A percentile compares a stretch with the other conserved stretches of the same genome.
phyloP scores from a whole-genome alignment of 1,140 invertebrate genomes.

The Brachionus asplanchnoidis region DNA sequence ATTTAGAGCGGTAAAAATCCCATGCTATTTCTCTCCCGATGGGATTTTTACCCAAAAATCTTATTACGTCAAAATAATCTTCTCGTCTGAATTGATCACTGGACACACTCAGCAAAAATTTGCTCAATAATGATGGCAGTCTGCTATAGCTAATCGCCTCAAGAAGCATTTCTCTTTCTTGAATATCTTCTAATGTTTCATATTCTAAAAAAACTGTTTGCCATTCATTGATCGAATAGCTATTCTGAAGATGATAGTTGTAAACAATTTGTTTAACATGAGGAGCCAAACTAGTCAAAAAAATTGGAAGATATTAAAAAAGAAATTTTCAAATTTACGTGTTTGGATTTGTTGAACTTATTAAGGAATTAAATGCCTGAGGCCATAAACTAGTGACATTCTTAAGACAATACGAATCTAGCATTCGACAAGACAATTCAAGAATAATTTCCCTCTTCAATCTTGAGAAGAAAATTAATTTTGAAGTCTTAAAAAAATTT shows the following conservation, averaged over 20 bases:
- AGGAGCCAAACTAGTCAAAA: background rate
- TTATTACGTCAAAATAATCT: slow-evolving; percentile 5
- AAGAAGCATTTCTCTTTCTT: slow-evolving; percentile 24
- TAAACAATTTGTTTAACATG: slow-evolving; percentile 36
- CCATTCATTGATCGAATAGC: slow-evolving; percentile 22
- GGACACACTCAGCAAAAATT: background rate
- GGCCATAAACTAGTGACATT: slow-evolving; percentile 20
- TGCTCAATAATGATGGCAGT: background rate
- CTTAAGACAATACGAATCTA: background rate
- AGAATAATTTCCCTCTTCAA: slow-evolving; percentile 35
- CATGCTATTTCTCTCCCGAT: slow-evolving; percentile 27
- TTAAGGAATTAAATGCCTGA: background rate
- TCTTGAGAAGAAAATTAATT: background rate
- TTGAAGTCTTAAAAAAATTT: background rate
- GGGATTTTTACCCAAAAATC: background rate
- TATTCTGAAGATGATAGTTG: slow-evolving; percentile 30
- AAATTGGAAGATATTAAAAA: background rate
- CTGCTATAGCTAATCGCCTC: slow-evolving; percentile 24
- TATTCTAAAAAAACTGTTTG: background rate
- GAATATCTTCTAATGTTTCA: slow-evolving; percentile 13
- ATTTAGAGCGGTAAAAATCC: slow-evolving; percentile 22
- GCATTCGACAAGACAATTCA: slow-evolving; percentile 26
- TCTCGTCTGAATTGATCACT: background rate
- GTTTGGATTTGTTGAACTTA: background rate
- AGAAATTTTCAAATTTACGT: background rate